phyloP scores from a whole-genome alignment of 2,113 vertebrate species.

The Lagenorhynchus albirostris region DNA sequence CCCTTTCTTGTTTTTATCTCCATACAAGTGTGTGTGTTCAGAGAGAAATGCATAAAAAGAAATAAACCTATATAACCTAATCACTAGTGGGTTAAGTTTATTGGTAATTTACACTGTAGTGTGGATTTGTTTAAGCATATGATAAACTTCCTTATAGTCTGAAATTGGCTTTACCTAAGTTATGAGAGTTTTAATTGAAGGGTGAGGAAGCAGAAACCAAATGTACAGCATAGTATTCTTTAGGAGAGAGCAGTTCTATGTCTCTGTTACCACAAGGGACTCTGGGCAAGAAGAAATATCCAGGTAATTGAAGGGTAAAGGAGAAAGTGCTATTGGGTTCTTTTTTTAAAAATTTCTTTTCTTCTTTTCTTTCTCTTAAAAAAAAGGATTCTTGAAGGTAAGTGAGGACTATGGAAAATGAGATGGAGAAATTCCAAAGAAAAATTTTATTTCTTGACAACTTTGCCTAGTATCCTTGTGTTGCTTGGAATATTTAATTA shows the following conservation, averaged over 20 bases:
- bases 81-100: constrained; percentile 17
- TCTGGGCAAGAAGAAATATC: neutral
- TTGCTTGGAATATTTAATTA: constrained; percentile 19
- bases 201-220: constrained; percentile 2
- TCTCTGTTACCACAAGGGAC: neutral
- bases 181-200: constrained; percentile 9
- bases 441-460: constrained; percentile 19
- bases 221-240: neutral
- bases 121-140: constrained; percentile 23
- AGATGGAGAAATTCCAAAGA: neutral
- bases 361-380: neutral
- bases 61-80: neutral
- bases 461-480: neutral
- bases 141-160: neutral
- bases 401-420: neutral
- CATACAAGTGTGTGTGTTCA: neutral
- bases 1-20: neutral
- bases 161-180: neutral
- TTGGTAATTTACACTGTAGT: neutral
- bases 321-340: neutral
- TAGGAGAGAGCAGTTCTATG: neutral
- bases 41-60: constrained; percentile 22
- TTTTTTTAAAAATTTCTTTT: neutral
- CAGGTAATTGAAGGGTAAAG: neutral
- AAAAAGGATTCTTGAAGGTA: constrained; percentile 6